Evolutionary conservation across 2,888 invertebrate genomes (phyloP).

Genomic region (Nephrocerus scutellatus): DNA sequence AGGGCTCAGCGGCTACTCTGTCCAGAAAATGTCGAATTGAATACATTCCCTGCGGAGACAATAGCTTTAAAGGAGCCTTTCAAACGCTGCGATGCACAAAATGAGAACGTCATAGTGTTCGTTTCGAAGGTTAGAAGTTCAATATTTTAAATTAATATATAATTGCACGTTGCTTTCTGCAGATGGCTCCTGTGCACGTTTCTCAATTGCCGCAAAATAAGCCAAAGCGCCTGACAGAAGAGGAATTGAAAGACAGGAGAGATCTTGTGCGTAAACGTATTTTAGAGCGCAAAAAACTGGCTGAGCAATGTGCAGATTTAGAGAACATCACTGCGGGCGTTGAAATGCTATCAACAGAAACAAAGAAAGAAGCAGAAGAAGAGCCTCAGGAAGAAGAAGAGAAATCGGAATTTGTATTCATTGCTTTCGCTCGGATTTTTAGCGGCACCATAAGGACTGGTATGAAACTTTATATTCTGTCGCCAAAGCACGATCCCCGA

Average conservation of each 20-base stretch:
- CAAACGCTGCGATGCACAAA: slow-evolving; percentile 61
- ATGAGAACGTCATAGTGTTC: slow-evolving; percentile 55
- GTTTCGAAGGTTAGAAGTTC: slow-evolving; percentile 36
- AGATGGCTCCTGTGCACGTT: slow-evolving; percentile 82
- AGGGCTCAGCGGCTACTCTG: slow-evolving; percentile 79
- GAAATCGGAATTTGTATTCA: slow-evolving; percentile 55
- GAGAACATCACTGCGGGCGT: slow-evolving; percentile 31
- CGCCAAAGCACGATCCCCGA: slow-evolving; percentile 81
- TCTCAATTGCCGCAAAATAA: slow-evolving; percentile 71
- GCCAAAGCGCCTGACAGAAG: slow-evolving; percentile 65
- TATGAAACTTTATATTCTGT: slow-evolving; percentile 71
- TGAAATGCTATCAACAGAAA: slow-evolving; percentile 26
- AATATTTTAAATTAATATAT: background rate
- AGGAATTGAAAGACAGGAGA: slow-evolving; percentile 63
- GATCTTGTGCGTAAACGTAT: slow-evolving; percentile 61
- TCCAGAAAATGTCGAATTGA: slow-evolving; percentile 61
- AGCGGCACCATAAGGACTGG: slow-evolving; percentile 76
- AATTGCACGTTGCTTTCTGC: slow-evolving; percentile 53
- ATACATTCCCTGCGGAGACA: slow-evolving; percentile 61
- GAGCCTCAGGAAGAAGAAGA: slow-evolving; percentile 29
- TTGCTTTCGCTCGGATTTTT: slow-evolving; percentile 90
- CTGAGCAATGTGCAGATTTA: slow-evolving; percentile 23
- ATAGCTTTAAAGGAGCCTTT: slow-evolving; percentile 64
- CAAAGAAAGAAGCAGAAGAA: slow-evolving; percentile 4
- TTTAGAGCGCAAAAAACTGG: slow-evolving; percentile 49